Conservation (phyloP, 2,113 vertebrate species). For the Brachypteracias leptosomus region DNA sequence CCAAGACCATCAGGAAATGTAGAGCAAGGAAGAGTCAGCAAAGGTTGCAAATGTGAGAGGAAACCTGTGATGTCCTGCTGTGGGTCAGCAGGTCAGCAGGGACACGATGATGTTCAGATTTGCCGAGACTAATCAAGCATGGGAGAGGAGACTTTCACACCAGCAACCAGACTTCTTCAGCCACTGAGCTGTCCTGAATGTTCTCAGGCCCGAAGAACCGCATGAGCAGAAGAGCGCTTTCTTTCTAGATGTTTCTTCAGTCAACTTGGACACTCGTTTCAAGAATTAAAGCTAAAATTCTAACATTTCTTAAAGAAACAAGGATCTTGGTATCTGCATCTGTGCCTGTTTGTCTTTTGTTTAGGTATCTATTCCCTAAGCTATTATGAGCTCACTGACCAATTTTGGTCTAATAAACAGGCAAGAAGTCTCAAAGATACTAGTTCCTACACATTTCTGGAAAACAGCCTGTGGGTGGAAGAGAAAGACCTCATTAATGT, state of each 20-base stretch:
- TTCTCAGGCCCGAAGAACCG: not conserved
- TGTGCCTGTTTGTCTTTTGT: not conserved
- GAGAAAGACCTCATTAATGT: constrained; percentile 12
- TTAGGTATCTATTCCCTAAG: not conserved
- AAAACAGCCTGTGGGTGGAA: not conserved
- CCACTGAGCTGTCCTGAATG: not conserved
- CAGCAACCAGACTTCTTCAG: not conserved
- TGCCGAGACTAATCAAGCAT: not conserved
- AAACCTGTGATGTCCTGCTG: rapidly evolving
- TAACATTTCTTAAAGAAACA: not conserved
- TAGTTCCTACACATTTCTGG: not conserved
- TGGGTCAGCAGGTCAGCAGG: not conserved
- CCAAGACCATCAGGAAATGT: not conserved
- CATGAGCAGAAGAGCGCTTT: not conserved
- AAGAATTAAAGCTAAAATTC: not conserved
- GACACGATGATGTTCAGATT: not conserved
- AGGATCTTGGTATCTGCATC: not conserved
- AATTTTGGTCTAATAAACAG: not conserved
- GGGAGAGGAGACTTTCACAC: not conserved
- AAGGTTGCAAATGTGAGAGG: not conserved
- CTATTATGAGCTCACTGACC: not conserved
- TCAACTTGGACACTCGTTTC: not conserved
- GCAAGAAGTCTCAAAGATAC: not conserved
- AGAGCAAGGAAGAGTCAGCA: not conserved
- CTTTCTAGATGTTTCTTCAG: not conserved